Base-by-base conservation (phyloP, 2,113 vertebrate species). In the Pedetes capensis region DNA sequence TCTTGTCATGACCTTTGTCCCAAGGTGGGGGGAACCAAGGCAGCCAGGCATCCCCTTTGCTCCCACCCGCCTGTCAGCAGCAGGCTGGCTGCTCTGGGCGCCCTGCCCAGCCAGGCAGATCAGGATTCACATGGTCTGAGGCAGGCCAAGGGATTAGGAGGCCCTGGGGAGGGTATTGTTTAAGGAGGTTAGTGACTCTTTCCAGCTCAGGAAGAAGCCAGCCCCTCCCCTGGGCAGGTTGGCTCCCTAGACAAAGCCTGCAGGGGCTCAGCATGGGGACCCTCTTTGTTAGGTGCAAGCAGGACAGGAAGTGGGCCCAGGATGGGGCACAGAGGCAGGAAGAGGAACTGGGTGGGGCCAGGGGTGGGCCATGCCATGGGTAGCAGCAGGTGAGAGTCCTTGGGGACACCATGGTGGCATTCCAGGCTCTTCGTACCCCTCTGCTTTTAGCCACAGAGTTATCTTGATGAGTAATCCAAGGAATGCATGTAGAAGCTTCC, bases 61-160 rank as follows among this genome's bases (percentile, higher is more conserved):
- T 57, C 72, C 66, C 22, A 4, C 29, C 72, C 2, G 7, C 94
- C 2, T 23, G 1, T 68, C 75, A 86, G 88, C 93, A 4, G 4
- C 37, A 17, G 44, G 22, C 8, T 29, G 80, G 75, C 91, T 10
- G 87, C 71, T 63, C 91, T 57, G 87, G 95, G 97, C 95, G 1
- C 13, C 7, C 66, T 17, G 93, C 97, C 96, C 53, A 0, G 63
- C 49, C 69, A 44, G 42, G 91, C 94, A 91, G 79, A 44, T 75
- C 95, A 69, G 86, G 92, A 53, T 97, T 97, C 97, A 94, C 96
- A 80, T 95, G 97, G 93, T 49, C 91, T 49, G 94, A 63, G 69
- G 87, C 90, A 59, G 85, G 91, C 72, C 0, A 20, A 23, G 79
- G 95, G 96, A 97, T 97, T 97, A 97, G 92, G 97, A 96, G 93